Conservation (phyloP, 2,888 invertebrate genomes). For the Scrobipalpa atriplicella region DNA sequence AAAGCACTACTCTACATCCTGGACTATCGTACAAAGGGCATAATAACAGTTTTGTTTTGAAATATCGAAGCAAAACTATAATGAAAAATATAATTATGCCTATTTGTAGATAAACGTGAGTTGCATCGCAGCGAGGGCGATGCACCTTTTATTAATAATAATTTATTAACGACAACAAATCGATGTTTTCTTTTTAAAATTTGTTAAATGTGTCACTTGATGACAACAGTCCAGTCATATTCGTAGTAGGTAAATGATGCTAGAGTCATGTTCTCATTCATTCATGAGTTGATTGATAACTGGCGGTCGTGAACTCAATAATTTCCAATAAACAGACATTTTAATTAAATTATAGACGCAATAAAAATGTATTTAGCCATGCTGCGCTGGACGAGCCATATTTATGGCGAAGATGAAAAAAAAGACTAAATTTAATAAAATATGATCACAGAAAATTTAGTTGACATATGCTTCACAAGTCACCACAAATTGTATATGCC, state of each 20-base stretch:
- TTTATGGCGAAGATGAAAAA: neutral
- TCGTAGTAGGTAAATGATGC: neutral
- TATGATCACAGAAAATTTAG: too few relatives aligned
- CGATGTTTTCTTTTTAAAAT: slow-evolving; percentile 57
- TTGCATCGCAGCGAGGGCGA: slow-evolving; percentile 52
- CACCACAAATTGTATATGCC: too few relatives aligned
- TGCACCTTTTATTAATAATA: too few relatives aligned
- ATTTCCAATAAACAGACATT: slow-evolving; percentile 16
- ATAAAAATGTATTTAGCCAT: slow-evolving; percentile 15
- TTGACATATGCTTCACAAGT: too few relatives aligned
- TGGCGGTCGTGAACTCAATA: slow-evolving; percentile 29
- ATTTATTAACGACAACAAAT: slow-evolving; percentile 52
- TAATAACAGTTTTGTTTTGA: neutral
- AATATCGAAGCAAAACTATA: neutral
- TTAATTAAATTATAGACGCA: neutral
- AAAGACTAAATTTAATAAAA: too few relatives aligned
- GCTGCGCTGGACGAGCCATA: neutral
- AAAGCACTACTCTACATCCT: neutral
- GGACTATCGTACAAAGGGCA: neutral
- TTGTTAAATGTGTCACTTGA: slow-evolving; percentile 37
- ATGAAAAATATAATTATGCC: slow-evolving; percentile 37
- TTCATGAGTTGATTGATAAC: slow-evolving; percentile 29
- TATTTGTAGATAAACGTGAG: slow-evolving; percentile 29
- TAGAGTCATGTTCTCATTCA: slow-evolving; percentile 23
- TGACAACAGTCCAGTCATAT: neutral